Evolutionary conservation across 2,888 invertebrate species (phyloP), one percentile per base, ranked within the genome.

Genomic region (Carterocephalus palaemon): DNA sequence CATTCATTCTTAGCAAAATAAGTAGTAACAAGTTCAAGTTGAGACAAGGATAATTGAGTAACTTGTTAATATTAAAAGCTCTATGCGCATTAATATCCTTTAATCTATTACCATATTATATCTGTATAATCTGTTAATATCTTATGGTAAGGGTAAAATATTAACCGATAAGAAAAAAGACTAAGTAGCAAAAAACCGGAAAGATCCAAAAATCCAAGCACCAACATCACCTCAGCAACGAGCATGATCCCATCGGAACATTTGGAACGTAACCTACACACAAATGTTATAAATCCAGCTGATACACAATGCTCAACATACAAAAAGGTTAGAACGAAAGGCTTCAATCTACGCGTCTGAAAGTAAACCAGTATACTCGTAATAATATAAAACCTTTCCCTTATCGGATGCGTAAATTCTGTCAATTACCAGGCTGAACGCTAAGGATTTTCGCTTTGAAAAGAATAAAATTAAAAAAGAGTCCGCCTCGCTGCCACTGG

Each of bases 381-480:
- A n/a, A n/a, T 59, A 60, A 62, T 63, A 64, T 62, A 62, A 64
- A 63, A 59, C 59, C 60, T 42, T 56, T 56, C 54, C 54, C 69
- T 74, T 78, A 78, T 76, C 77, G 63, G 54, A 60, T 61, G 68
- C 75, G 76, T 78, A 78, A 78, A 75, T 78, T 78, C 72, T 70
- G 74, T 75, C 76, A 75, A 78, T 76, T 75, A 75, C 74, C 59
- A 63, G 57, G 57, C 53, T 48, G 53, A 48, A 41, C 41, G 46
- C 26, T 51, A 46, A 50, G 55, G 58, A 62, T 62, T 64, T 64
- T 62, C 57, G 61, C 59, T 52, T 59, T 47, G 50, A 42, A 56
- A 48, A 51, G 56, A 57, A 58, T 58, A 61, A 56, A 53, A 57
- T 54, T 53, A 49, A 54, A 52, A 57, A 55, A 60, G 58, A 46